Evolutionary conservation across 2,797 vertebrate genomes (phyloP).

Genomic region (Distichodus sexfasciatus): DNA sequence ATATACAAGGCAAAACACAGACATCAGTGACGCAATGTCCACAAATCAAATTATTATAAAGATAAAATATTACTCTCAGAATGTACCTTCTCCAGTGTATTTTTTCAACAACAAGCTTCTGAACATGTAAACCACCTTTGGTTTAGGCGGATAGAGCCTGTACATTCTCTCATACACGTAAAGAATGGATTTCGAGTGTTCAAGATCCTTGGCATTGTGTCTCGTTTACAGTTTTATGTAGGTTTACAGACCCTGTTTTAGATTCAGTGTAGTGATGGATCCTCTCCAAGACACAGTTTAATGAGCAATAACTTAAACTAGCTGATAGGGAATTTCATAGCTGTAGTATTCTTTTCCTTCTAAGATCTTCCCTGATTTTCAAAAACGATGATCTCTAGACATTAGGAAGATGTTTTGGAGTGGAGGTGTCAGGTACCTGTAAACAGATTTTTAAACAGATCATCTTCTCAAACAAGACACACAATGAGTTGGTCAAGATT

Average conservation of each 20-base stretch:
- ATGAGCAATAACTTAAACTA: constrained; percentile 3
- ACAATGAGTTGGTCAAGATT: too few species aligned
- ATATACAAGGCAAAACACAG: background rate
- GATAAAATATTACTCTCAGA: background rate
- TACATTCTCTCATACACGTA: too few species aligned
- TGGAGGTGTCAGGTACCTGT: too few species aligned
- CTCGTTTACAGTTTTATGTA: background rate
- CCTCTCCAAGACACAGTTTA: background rate
- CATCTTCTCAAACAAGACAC: too few species aligned
- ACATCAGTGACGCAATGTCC: background rate
- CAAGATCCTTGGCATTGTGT: background rate
- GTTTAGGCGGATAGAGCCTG: too few species aligned
- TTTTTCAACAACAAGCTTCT: background rate
- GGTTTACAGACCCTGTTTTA: constrained; percentile 19
- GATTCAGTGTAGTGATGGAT: background rate
- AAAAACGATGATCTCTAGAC: too few species aligned
- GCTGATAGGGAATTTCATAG: background rate
- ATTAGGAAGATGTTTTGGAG: too few species aligned
- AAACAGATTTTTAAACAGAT: too few species aligned
- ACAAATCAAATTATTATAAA: background rate
- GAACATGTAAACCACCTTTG: background rate
- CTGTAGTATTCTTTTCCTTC: too few species aligned
- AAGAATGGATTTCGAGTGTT: too few species aligned
- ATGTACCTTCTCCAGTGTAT: background rate
- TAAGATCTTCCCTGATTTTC: too few species aligned